phyloP scores from a whole-genome alignment of 1,140 invertebrate genomes.

The Cydia fagiglandana region DNA sequence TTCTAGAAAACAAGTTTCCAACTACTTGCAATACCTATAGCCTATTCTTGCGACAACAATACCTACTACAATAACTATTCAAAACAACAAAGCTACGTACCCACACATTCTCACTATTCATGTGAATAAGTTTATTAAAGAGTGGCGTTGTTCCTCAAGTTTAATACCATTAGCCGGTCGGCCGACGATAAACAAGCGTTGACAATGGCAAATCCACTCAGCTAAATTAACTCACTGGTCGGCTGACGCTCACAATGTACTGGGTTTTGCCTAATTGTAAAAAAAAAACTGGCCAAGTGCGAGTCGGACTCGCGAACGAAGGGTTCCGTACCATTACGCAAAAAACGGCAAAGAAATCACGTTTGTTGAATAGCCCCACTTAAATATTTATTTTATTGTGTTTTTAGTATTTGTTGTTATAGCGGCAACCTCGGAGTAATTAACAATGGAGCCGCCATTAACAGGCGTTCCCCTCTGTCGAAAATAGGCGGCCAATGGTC shows the following conservation, averaged over 20 bases:
- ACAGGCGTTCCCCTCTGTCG: too few species aligned
- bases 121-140: slow-evolving; percentile 29
- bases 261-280: slow-evolving; percentile 55
- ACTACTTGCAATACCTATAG: background rate
- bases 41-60: background rate
- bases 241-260: slow-evolving; percentile 35
- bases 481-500: too few species aligned
- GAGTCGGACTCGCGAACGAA: too few species aligned
- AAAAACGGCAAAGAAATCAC: too few species aligned
- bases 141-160: slow-evolving; percentile 45
- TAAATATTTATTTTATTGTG: too few species aligned
- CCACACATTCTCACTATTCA: background rate
- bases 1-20: background rate
- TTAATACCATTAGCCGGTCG: slow-evolving; percentile 72
- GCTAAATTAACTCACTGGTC: slow-evolving; percentile 70
- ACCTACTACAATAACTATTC: background rate
- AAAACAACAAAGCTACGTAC: background rate
- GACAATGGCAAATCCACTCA: slow-evolving; percentile 75
- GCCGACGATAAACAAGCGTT: slow-evolving; percentile 72
- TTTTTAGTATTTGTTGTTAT: too few species aligned
- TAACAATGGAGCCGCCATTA: too few species aligned
- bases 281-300: too few species aligned
- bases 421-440: too few species aligned
- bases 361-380: too few species aligned
- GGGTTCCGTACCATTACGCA: too few species aligned